Base-by-base conservation (phyloP, 92 coral and sea anemone genomes). In the Umimayanthus kanabou region DNA sequence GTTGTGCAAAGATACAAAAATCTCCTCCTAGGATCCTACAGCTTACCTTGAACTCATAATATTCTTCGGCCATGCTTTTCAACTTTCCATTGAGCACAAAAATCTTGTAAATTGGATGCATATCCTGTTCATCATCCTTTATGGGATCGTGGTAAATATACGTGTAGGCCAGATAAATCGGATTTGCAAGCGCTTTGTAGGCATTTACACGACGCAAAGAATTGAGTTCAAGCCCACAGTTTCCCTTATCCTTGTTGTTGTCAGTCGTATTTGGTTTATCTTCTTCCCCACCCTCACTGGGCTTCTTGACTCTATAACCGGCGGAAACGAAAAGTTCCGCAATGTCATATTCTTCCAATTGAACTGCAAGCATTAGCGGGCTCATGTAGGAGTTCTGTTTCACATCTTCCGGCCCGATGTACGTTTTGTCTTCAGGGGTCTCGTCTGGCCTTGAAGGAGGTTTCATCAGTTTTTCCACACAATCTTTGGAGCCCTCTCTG, bases 181-280 rank as follows among this genome's bases (percentile, higher is more conserved):
- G 95, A 53, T 87, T 89, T 49, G 95, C 90, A 39, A 91, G 84
- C n/a, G 95, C 93, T 49, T 91, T 93, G 73, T 91, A 93, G 1
- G 90, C 75, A 25, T 93, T 90, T 39, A 93, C 81, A 20, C 93
- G 92, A 30, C 81, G 87, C 79, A 88, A 79, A 42, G 80, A 86
- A 18, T 76, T 81, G 6, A 80, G 42, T 65, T 93, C 93, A n/a
- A 84, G 55, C 1, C 53, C 28, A 18, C 4, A 0, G 1, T 1
- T 4, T 9, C 28, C 57, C 4, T 47, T 47, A 10, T 47, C 10
- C 10, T 47, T 47, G 50, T 47, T 47, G 50, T 47, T 47, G 50
- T 47, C 50, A 11, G 76, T 28, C 15, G 29, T 14, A 20, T 47
- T 47, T 47, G 50, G 0, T 79, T 14, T 50, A 7, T 29, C 76